A percentile compares a stretch with the other conserved stretches of the same genome.
These are phyloP conservation scores for Thamnaconus septentrionalis DNA, from an alignment of 2,113 vertebrate genomes.

Conservation along the genomic window DNA sequence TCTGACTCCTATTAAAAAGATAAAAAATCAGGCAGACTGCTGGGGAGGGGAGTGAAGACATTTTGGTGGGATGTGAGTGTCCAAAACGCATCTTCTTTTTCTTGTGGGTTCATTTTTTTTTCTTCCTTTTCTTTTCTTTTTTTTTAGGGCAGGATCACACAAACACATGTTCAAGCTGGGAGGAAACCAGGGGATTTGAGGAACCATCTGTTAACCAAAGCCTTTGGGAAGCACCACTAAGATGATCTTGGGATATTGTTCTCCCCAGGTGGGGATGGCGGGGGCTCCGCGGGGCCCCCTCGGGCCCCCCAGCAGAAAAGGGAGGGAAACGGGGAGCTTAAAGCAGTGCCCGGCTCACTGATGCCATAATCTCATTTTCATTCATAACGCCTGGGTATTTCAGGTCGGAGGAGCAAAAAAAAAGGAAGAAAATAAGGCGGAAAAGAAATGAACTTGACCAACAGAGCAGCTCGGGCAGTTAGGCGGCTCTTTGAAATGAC, in stretches of 20 bases:
- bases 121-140: neutral
- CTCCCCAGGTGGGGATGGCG: slow-evolving; percentile 77
- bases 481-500: neutral
- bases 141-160: slow-evolving; percentile 64
- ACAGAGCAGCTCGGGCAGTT: neutral
- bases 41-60: slow-evolving; percentile 6
- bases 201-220: slow-evolving; percentile 81
- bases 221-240: slow-evolving; percentile 70
- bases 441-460: neutral
- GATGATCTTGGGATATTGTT: slow-evolving; percentile 79
- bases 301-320: slow-evolving; percentile 26
- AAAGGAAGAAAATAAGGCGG: neutral
- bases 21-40: too few species aligned
- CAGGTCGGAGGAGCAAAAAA: slow-evolving; percentile 18
- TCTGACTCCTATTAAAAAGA: too few species aligned
- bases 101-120: neutral
- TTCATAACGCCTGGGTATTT: slow-evolving; percentile 51
- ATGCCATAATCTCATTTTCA: slow-evolving; percentile 64
- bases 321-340: slow-evolving; percentile 55
- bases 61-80: neutral
- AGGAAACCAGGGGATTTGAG: slow-evolving; percentile 75
- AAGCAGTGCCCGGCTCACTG: slow-evolving; percentile 23
- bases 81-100: slow-evolving; percentile 26
- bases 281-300: slow-evolving; percentile 43
- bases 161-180: slow-evolving; percentile 73